phyloP scores from a whole-genome alignment of 2,797 vertebrate genomes.

The Xyrichtys novacula region DNA sequence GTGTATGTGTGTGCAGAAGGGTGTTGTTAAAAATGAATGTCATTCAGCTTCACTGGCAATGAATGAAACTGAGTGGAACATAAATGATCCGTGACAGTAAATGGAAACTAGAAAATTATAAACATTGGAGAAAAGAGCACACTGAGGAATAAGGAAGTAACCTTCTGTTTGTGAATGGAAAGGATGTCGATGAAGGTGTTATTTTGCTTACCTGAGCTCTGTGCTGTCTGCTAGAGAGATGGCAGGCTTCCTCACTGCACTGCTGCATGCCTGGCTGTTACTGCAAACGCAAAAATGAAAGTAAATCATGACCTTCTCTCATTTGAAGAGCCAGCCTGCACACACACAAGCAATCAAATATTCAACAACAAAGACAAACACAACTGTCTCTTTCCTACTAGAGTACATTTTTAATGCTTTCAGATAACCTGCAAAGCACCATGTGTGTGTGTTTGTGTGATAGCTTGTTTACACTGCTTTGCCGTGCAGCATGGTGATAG shows the following conservation, averaged over 20 bases:
- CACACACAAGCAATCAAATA: background rate
- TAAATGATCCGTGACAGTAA: background rate
- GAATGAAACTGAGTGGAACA: conserved; percentile 16
- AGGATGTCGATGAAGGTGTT: background rate
- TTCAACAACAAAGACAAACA: background rate
- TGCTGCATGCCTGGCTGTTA: conserved; percentile 96
- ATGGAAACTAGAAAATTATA: background rate
- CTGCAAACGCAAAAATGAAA: conserved; percentile 74
- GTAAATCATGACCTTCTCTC: background rate
- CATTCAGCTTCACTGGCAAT: conserved; percentile 19
- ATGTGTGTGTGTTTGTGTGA: conserved; percentile 24
- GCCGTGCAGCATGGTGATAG: conserved; percentile 23
- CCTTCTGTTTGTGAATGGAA: background rate
- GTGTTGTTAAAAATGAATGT: conserved; percentile 30
- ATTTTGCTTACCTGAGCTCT: conserved; percentile 90
- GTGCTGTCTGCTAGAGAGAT: conserved; percentile 98
- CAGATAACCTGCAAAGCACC: background rate
- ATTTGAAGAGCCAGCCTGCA: background rate
- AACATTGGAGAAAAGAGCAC: background rate
- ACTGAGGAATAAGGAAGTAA: background rate
- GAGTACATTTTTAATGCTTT: background rate
- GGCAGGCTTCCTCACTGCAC: conserved; percentile 93
- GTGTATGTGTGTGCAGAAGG: background rate
- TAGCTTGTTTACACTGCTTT: conserved; percentile 18
- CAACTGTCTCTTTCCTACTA: background rate